phyloP scores from a whole-genome alignment of 1,140 invertebrate genomes.

The Drosophila nigrodunni region DNA sequence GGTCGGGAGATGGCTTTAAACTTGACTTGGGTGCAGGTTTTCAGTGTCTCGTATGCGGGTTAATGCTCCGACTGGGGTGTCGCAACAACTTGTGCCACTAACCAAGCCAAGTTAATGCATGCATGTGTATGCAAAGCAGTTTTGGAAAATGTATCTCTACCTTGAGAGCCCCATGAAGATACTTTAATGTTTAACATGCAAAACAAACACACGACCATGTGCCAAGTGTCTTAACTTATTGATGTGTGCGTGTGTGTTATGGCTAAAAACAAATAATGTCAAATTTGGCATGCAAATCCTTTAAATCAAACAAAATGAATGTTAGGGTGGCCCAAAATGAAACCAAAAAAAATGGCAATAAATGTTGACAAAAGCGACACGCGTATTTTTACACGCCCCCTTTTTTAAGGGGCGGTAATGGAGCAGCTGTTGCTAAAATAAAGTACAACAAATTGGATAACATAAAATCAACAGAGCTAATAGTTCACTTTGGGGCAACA shows the following conservation, averaged over 20 bases:
- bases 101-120: conserved; percentile 7
- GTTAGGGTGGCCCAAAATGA: conserved; percentile 9
- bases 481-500: conserved; percentile 77
- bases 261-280: conserved; percentile 71
- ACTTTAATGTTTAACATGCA: conserved; percentile 60
- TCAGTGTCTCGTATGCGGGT: conserved; percentile 22
- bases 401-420: conserved; percentile 31
- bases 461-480: conserved; percentile 82
- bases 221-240: conserved; percentile 56
- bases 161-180: conserved; percentile 40
- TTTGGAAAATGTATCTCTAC: conserved; percentile 51
- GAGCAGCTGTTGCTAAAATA: conserved; percentile 42
- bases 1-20: neutral
- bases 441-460: conserved; percentile 77
- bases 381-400: conserved; percentile 56
- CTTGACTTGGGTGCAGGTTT: neutral
- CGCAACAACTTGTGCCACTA: conserved; percentile 50
- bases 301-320: conserved; percentile 77
- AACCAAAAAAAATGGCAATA: conserved; percentile 56
- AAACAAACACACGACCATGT: conserved; percentile 50
- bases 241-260: conserved; percentile 32
- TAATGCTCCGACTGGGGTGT: conserved; percentile 42
- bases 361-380: conserved; percentile 65
- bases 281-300: conserved; percentile 79
- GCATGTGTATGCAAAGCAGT: conserved; percentile 60